Evolutionary conservation across 2,113 vertebrate species (phyloP).

Genomic region (Cyanoderma ruficeps): DNA sequence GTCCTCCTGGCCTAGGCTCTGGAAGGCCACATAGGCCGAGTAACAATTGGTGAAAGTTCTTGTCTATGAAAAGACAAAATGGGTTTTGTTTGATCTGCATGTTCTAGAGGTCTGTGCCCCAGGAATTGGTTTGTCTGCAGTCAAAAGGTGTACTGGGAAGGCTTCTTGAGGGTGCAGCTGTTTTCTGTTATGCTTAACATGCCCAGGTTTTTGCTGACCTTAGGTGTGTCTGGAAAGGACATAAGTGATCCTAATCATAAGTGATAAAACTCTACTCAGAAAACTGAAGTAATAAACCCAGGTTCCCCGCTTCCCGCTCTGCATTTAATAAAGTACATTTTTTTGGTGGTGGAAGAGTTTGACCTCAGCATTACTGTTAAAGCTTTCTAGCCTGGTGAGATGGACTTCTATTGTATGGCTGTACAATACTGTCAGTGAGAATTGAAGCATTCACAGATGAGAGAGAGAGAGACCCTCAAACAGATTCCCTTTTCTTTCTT

Average conservation of each 20-base stretch:
- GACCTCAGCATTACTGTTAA: neutral
- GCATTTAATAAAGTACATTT: neutral
- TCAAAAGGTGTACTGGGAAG: neutral
- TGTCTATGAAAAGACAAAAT: neutral
- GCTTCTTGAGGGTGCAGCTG: neutral
- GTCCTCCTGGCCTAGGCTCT: neutral
- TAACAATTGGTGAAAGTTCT: neutral
- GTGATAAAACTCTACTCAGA: neutral
- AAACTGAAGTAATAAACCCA: neutral
- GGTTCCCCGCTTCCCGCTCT: neutral
- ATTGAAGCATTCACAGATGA: neutral
- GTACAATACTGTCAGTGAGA: neutral
- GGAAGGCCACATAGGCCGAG: neutral
- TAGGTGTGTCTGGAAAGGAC: neutral
- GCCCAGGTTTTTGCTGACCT: neutral
- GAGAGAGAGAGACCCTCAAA: neutral
- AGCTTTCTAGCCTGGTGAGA: neutral
- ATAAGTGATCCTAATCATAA: neutral
- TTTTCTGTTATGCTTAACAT: neutral
- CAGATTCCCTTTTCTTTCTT: neutral
- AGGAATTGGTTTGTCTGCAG: neutral
- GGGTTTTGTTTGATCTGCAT: neutral
- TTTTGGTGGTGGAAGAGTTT: neutral
- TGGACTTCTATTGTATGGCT: neutral
- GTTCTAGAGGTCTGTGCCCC: neutral